Evolutionary conservation across 2,113 vertebrate genomes (phyloP), one percentile per base, ranked within the genome.

Genomic region (Regulus satrapa): DNA sequence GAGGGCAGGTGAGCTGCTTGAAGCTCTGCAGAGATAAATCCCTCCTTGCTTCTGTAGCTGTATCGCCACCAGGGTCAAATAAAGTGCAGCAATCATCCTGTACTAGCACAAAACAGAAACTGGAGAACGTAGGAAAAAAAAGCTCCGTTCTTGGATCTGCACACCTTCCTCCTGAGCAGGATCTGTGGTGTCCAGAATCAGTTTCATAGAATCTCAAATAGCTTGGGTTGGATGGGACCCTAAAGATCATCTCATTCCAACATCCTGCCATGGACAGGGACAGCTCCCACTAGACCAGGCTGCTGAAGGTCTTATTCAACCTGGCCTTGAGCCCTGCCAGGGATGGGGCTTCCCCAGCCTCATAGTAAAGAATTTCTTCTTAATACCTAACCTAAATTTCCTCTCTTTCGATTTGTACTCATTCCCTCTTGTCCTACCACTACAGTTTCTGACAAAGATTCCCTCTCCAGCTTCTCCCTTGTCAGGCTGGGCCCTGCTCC

Each of bases 21-120:
- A 64, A 61, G 74, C 61, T 87, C 43, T 87, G 76, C 49, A 79
- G 80, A 74, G 36, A 48, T 43, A 75, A 85, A 64, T 49, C 41
- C n/a, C 40, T 85, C 48, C 43, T 66, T 87, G 62, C 48, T 72
- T 75, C 84, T 72, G 15, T 46, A 40, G 48, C 62, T 92, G 7
- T 75, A 12, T 85, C 0, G 0, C 19, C 2, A 1, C 8, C 1
- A 0, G 31, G 49, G 77, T 87, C 68, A 74, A 71, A 67, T 62
- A 9, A 82, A 84, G 67, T 49, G 43, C 74, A 64, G 54, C 52
- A 75, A 36, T 67, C 48, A 67, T 34, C 32, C 26, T 71, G 20
- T 43, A 7, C 72, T 68, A 43, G 43, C 54, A 92, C 38, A 66
- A 56, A 88, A 45, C 18, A 87, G 56, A 74, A 77, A 74, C 84